Percentiles rank a stretch among this genome's conserved stretches.
Evolutionary conservation across 2,888 invertebrate species (phyloP).

Genomic region (Yponomeuta malinellus): DNA sequence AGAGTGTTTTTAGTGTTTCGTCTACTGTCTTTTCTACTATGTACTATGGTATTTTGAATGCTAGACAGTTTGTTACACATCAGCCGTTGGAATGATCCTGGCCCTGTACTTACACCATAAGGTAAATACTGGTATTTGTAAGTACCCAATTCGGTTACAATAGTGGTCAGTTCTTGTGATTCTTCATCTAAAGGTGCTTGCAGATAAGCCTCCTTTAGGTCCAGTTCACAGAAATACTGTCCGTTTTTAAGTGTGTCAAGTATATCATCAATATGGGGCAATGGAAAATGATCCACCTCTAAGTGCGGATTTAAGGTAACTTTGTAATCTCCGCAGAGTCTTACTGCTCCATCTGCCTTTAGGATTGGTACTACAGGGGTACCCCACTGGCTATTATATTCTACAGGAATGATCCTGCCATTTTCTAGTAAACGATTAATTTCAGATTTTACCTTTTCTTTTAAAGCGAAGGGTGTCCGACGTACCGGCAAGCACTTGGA

Average conservation of each 20-base stretch:
- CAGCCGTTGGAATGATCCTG: constrained; percentile 21
- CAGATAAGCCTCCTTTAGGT: constrained; percentile 21
- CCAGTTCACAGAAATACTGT: constrained; percentile 17
- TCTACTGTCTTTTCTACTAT: constrained; percentile 13
- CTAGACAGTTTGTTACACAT: constrained; percentile 18
- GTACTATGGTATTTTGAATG: constrained; percentile 16
- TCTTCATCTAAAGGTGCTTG: constrained; percentile 20
- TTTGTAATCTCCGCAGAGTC: constrained; percentile 27
- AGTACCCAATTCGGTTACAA: constrained; percentile 21
- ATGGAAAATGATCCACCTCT: constrained; percentile 17
- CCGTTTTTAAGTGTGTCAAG: constrained; percentile 11
- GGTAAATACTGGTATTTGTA: constrained; percentile 20
- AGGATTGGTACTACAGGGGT: constrained; percentile 26
- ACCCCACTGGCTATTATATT: too few species aligned
- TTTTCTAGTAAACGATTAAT: constrained; percentile 19
- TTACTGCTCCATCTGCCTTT: constrained; percentile 25
- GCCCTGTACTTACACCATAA: constrained; percentile 20
- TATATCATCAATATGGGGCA: constrained; percentile 15
- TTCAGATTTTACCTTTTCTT: constrained; percentile 23
- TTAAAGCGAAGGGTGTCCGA: constrained; percentile 23
- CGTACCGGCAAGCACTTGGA: constrained; percentile 14
- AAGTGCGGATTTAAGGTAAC: constrained; percentile 22
- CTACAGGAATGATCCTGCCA: not conserved
- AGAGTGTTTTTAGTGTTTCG: constrained; percentile 12
- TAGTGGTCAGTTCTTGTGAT: constrained; percentile 18